phyloP scores from a whole-genome alignment of 23 tunicate species.

The Corella eumyota region DNA sequence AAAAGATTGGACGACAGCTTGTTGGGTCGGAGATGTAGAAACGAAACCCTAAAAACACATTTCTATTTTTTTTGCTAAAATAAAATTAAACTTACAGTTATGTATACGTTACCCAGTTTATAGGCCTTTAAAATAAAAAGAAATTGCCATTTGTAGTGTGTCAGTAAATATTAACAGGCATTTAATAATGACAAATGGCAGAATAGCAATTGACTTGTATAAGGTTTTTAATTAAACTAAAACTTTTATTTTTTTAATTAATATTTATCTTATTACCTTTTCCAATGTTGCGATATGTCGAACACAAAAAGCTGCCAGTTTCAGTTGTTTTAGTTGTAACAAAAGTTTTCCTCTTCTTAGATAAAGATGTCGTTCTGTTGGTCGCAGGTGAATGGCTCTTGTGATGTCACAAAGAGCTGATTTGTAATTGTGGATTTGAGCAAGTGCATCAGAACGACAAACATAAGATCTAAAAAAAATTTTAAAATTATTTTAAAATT shows the following conservation, averaged over 20 bases:
- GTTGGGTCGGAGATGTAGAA: slow-evolving; percentile 69
- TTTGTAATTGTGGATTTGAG: slow-evolving; percentile 41
- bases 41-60: slow-evolving; percentile 67
- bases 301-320: slow-evolving; percentile 79
- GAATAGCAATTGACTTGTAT: too few species aligned
- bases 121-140: too few species aligned
- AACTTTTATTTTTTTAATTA: too few species aligned
- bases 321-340: slow-evolving; percentile 40
- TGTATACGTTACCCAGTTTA: too few species aligned
- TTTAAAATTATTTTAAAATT: too few species aligned
- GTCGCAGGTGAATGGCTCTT: slow-evolving; percentile 71
- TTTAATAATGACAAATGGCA: too few species aligned
- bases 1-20: slow-evolving; percentile 90
- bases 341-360: slow-evolving; percentile 63
- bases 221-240: too few species aligned
- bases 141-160: too few species aligned
- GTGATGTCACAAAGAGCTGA: slow-evolving; percentile 64
- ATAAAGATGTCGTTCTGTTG: slow-evolving; percentile 65
- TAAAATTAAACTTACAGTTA: too few species aligned
- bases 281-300: slow-evolving; percentile 73
- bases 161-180: too few species aligned
- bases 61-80: too few species aligned
- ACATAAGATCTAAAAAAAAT: slow-evolving; percentile 49
- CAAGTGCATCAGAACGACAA: slow-evolving; percentile 76
- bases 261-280: too few species aligned